Evolutionary conservation across 2,113 vertebrate genomes (phyloP), one percentile per base, ranked within the genome.

Genomic region (Cyprinus carpio): DNA sequence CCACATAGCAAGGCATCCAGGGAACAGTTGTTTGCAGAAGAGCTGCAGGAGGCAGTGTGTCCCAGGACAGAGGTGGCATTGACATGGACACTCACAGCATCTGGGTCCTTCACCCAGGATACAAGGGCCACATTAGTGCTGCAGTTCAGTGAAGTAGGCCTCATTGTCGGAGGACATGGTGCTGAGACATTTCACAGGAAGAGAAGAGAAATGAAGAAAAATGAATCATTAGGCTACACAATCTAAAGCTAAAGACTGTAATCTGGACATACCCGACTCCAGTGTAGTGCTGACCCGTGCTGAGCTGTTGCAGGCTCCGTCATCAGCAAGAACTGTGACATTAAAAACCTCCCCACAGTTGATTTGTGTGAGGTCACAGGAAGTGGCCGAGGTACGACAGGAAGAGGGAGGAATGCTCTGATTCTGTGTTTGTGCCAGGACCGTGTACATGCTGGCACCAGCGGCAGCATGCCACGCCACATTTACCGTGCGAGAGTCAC

Each of bases 231-330:
- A 29, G 12, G 13, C 31, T 58, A 18, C 58, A 29, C 16, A 8
- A 15, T 23, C 69, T 72, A 10, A 37, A 20, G 8, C 10, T 23
- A 60, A n/a, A 60, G 8, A 2, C 40, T 40, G 40, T 40, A 40
- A 40, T 40, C 40, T 8, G 40, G 40, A n/a, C n/a, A 72, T 88
- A 95, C 94, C 94, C 87, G 94, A 94, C 40, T 85, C 86, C 13
- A 95, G 13, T 2, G 83, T 89, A 1, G 89, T 89, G 78, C n/a
- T 89, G 40, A 90, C 87, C 1, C 64, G 84, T 0, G 89, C 4
- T n/a, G 89, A 89, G 87, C 93, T 95, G 89, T 92, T 93, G 90
- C 95, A 95, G 27, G 62, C 82, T 11, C 76, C 79, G 13, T 95
- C 90, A 6, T 89, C 89, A 5, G 95, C 94, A 81, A 94, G 84